These are phyloP conservation scores for Oreochromis grahami DNA, from an alignment of 2,797 vertebrate genomes.

Conservation along the genomic window DNA sequence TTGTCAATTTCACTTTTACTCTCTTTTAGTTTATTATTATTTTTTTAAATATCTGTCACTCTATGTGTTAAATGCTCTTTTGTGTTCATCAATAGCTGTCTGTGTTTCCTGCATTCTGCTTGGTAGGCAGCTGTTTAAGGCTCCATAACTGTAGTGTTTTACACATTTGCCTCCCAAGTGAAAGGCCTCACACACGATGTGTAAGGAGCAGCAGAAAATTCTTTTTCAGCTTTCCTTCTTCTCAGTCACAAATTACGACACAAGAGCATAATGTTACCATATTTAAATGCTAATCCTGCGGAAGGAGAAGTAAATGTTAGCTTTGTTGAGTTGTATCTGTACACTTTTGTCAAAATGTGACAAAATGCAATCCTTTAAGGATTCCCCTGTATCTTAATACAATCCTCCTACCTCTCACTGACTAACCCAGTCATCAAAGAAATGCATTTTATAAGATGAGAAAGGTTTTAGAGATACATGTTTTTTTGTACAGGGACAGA, in stretches of 20 bases:
- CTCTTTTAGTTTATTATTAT: background rate
- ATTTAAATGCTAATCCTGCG: background rate
- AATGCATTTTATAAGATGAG: background rate
- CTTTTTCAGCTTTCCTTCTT: background rate
- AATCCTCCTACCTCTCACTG: background rate
- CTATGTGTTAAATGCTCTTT: background rate
- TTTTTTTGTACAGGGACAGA: background rate
- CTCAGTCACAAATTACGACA: background rate
- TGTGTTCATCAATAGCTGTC: background rate
- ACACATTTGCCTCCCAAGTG: background rate
- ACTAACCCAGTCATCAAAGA: background rate
- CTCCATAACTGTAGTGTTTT: background rate
- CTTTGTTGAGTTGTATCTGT: background rate
- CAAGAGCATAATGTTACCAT: background rate
- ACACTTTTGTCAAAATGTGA: background rate
- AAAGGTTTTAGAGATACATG: background rate
- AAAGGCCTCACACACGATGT: background rate
- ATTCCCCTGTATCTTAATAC: background rate
- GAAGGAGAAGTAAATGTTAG: background rate
- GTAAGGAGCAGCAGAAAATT: background rate
- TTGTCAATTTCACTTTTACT: background rate
- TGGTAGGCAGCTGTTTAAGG: no score
- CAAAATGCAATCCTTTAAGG: background rate
- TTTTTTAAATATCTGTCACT: background rate
- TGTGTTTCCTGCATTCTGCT: background rate